Evolutionary conservation across 2,797 vertebrate species (phyloP), one percentile per base, ranked within the genome.

Genomic region (Rhinophrynus dorsalis): DNA sequence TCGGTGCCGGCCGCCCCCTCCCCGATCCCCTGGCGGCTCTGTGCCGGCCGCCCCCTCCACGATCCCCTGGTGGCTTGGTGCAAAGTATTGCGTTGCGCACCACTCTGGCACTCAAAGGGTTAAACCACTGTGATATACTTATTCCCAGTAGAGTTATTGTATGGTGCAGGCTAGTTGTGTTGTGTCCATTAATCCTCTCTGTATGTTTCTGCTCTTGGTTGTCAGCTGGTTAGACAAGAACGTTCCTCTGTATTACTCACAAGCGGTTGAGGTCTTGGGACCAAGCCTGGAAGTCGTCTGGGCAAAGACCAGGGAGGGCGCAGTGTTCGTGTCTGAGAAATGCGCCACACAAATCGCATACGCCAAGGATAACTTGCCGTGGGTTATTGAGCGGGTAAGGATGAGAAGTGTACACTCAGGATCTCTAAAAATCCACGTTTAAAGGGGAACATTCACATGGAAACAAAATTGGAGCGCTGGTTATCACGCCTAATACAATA

Each of bases 151-250:
- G 5, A 15, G 10, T 40, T n/a, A 40, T 5, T 2, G 37, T 3
- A 2, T 15, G 6, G 37, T 40, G n/a, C 37, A 5, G 2, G 37
- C n/a, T 15, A 40, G 3, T 40, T 15, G 47, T 55, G 6, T 26
- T 33, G 15, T 55, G 9, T n/a, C 29, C 11, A 50, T 27, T 27
- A 26, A 1, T 27, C 2, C 24, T 26, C 1, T 10, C 10, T 8
- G 37, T 30, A 11, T 4, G 1, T 42, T n/a, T 48, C 2, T 1
- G 2, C 0, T 6, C 20, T 23, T 67, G 10, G 15, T 18, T 11
- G 74, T 12, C 69, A 98, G 97, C 83, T 98, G 94, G 94, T 67
- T 97, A 67, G 85, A 90, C 80, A 88, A 75, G 32, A 94, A 87
- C 12, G 77, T 90, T 13, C 93, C 92, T 0, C 52, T 81, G 29